phyloP scores from a whole-genome alignment of 2,888 invertebrate genomes.

The Acleris literana region DNA sequence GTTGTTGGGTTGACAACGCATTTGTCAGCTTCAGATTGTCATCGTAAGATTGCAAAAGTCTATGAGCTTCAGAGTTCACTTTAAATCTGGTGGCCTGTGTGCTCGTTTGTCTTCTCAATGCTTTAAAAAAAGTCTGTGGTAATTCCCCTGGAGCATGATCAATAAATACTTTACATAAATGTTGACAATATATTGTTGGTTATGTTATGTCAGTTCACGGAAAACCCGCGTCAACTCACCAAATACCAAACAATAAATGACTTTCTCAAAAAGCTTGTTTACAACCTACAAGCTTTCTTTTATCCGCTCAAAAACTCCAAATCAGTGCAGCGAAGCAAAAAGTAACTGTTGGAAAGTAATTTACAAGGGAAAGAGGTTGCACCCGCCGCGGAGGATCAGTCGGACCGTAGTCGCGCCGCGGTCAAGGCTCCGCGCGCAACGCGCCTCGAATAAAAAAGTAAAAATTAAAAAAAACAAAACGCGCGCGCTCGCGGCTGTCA shows the following conservation, averaged over 20 bases:
- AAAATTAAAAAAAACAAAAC: constrained; percentile 61
- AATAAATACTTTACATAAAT: too few species aligned
- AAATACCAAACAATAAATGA: neutral
- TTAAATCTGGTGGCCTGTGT: too few species aligned
- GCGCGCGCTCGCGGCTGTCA: constrained; percentile 74
- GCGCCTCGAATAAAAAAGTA: constrained; percentile 50
- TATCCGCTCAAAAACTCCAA: constrained; percentile 43
- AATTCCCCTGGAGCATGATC: too few species aligned
- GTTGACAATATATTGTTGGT: too few species aligned
- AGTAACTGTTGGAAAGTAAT: constrained; percentile 81
- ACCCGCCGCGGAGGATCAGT: constrained; percentile 67
- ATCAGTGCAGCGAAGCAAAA: constrained; percentile 79
- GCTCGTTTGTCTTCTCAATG: too few species aligned
- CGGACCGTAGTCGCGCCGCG: constrained; percentile 73
- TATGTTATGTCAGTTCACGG: neutral
- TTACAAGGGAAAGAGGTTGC: constrained; percentile 66
- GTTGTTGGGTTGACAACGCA: too few species aligned
- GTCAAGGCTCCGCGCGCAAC: constrained; percentile 73
- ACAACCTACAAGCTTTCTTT: constrained; percentile 32
- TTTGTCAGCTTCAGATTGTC: too few species aligned
- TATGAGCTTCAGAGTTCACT: too few species aligned
- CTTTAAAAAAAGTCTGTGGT: too few species aligned
- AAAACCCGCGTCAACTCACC: constrained; percentile 11
- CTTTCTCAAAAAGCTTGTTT: constrained; percentile 38
- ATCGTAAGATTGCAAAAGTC: too few species aligned